Evolutionary conservation across 1,140 invertebrate genomes (phyloP), one percentile per base, ranked within the genome.

Genomic region (Pentalonia nigronervosa): DNA sequence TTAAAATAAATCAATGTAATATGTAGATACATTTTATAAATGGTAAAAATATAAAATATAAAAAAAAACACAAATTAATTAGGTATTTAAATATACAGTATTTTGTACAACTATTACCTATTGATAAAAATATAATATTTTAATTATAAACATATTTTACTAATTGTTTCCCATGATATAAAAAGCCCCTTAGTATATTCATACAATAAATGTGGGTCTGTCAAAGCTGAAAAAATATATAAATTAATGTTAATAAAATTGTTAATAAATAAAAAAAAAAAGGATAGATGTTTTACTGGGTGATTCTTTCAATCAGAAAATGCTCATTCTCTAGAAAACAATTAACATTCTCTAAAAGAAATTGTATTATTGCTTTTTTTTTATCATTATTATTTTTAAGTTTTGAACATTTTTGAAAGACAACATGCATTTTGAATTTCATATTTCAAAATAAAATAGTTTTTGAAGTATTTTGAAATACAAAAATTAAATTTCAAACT

Each of bases 121-220:
- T 88, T 9, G 6, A 90, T 60, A 21, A 88, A 34, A 89, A 87
- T 53, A 56, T 90, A 45, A 60, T 45, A 67, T 8, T 90, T 30
- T 2, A 67, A 91, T 83, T 81, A 48, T 34, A 45, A 50, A 50
- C 45, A 91, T 81, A 91, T 48, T 83, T 91, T 91, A 91, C n/a
- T 81, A 34, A 91, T 91, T 83, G 90, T 81, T 91, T 91, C 90
- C 76, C 60, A 81, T 83, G 90, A 83, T n/a, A 91, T 36, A 20
- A 34, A 91, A 47, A 83, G 60, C 9, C 2, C 2, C 4, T 83
- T 91, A 7, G 45, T 34, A 50, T 83, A 34, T 91, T 76, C 47
- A 83, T 91, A 83, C 30, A 83, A 17, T 25, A 50, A n/a, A 23
- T 81, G n/a, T 50, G 90, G 90, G 0, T 76, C 45, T 30, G 23